Evolutionary conservation across 2,888 invertebrate genomes (phyloP).

Genomic region (Spodoptera picta): DNA sequence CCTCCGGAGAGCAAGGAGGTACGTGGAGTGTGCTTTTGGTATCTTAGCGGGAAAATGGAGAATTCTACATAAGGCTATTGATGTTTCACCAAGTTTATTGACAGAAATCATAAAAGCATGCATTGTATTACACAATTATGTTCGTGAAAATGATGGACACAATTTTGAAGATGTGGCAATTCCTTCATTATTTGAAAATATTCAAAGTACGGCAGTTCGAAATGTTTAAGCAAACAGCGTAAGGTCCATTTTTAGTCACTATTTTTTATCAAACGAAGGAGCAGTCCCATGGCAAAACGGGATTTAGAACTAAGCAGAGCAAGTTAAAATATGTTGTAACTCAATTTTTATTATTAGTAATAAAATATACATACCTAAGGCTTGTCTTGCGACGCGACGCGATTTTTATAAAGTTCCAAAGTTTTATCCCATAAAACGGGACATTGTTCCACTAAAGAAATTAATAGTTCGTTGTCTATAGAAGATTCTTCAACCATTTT

Average conservation of each 20-base stretch:
- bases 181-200: constrained; percentile 35
- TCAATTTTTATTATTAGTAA: too few relatives aligned
- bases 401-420: too few relatives aligned
- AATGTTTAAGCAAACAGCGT: constrained; percentile 51
- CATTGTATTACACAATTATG: constrained; percentile 52
- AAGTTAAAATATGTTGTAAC: too few relatives aligned
- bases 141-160: constrained; percentile 52
- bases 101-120: constrained; percentile 34
- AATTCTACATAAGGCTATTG: constrained; percentile 50
- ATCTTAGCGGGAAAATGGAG: constrained; percentile 46
- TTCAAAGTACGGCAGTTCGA: constrained; percentile 29
- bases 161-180: constrained; percentile 54
- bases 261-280: constrained; percentile 50
- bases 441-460: too few relatives aligned
- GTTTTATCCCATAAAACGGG: too few relatives aligned
- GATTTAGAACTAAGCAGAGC: too few relatives aligned
- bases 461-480: too few relatives aligned
- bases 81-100: constrained; percentile 47
- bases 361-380: too few relatives aligned
- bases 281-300: too few relatives aligned
- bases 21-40: constrained; percentile 6
- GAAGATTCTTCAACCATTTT: too few relatives aligned
- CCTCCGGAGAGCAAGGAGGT: too few relatives aligned
- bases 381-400: too few relatives aligned
- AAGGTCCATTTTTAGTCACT: constrained; percentile 53